phyloP scores from a whole-genome alignment of 2,888 invertebrate genomes.

The Doris montereyensis region DNA sequence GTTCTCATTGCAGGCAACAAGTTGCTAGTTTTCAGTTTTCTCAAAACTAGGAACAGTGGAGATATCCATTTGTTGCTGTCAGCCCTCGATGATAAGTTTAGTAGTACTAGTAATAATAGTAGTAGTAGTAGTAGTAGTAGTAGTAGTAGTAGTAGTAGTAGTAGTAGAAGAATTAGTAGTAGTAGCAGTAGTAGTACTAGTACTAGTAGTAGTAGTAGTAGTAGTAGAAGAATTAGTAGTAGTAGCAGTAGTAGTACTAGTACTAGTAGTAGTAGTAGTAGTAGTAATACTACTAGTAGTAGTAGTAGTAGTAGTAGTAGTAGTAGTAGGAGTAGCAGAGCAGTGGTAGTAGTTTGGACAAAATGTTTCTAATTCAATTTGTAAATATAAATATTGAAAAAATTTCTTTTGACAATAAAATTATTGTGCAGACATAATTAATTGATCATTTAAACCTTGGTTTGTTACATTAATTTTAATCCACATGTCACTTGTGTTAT shows the following conservation, averaged over 20 bases:
- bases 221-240: background rate
- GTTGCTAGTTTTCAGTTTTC: no score
- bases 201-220: slow-evolving; percentile 13
- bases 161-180: slow-evolving; percentile 2
- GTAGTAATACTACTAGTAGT: slow-evolving; percentile 6
- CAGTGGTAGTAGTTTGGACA: background rate
- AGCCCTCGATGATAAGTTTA: no score
- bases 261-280: slow-evolving; percentile 16
- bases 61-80: no score
- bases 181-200: slow-evolving; percentile 16
- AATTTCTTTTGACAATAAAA: no score
- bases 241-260: slow-evolving; percentile 10
- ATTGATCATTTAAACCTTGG: no score
- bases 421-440: no score
- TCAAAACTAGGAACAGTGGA: no score
- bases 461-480: no score
- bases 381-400: no score
- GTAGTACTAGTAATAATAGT: background rate
- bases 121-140: slow-evolving; percentile 17
- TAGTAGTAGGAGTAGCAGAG: background rate
- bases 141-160: slow-evolving; percentile 17
- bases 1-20: no score
- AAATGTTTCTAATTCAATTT: no score
- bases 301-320: slow-evolving; percentile 24
- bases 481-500: no score